phyloP scores from a whole-genome alignment of 2,888 invertebrate species.

The Clunio marinus region DNA sequence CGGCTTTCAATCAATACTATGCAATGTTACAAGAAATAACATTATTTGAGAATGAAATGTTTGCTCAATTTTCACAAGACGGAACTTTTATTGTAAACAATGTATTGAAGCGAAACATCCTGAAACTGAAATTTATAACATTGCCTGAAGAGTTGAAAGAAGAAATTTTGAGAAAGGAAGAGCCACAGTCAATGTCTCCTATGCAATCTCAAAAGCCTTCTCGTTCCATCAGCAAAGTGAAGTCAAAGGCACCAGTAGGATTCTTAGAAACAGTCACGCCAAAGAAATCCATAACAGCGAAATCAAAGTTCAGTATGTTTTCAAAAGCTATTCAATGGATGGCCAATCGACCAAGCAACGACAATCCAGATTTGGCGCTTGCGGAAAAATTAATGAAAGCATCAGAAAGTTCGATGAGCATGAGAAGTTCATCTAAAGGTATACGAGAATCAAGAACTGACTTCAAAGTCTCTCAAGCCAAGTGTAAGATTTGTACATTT shows the following conservation, averaged over 20 bases:
- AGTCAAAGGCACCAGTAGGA: background rate
- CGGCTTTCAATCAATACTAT: conserved; percentile 75
- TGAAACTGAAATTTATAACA: conserved; percentile 53
- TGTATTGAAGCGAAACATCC: conserved; percentile 65
- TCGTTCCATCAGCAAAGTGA: background rate
- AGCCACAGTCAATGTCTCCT: background rate
- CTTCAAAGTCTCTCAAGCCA: conserved; percentile 46
- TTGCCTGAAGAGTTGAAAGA: conserved; percentile 34
- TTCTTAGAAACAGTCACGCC: background rate
- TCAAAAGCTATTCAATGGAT: conserved; percentile 50
- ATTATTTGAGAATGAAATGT: conserved; percentile 68
- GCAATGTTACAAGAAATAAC: conserved; percentile 70
- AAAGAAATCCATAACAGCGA: background rate
- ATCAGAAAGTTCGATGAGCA: conserved; percentile 40
- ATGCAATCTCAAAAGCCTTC: background rate
- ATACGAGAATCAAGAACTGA: conserved; percentile 44
- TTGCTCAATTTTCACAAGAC: conserved; percentile 64
- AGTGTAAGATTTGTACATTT: conserved; percentile 45
- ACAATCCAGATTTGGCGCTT: conserved; percentile 45
- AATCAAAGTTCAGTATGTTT: conserved; percentile 46
- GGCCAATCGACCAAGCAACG: conserved; percentile 44
- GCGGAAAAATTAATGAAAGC: conserved; percentile 44
- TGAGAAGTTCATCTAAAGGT: conserved; percentile 2
- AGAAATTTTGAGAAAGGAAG: conserved; percentile 18
- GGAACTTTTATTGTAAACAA: conserved; percentile 62